Evolutionary conservation across 2,888 invertebrate species (phyloP), one percentile per base, ranked within the genome.

Genomic region (Xestia rhomboidea): DNA sequence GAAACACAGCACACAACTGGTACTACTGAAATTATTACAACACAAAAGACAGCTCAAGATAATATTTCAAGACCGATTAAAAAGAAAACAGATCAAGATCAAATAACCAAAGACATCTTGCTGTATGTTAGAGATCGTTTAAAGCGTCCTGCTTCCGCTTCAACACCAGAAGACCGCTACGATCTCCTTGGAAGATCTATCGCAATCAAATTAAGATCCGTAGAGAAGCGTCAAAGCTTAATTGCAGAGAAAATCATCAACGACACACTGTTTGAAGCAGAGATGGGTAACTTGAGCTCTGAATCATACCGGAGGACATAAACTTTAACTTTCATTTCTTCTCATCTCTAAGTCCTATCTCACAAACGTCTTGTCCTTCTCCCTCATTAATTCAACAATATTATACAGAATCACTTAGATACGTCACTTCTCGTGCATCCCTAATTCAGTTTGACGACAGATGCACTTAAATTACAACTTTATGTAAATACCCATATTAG

Each of bases 221-320:
- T 69, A 41, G 68, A 69, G 54, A 69, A 54, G 54, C 54, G 68
- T 38, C 54, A 69, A 54, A 34, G 78, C 34, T 66, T 86, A 51
- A 81, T 85, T 63, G 84, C 83, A 15, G 84, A 86, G 67, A 84
- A 86, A 60, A 68, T 81, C 60, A 87, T 87, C 44, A 86, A 84
- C 66, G 84, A 86, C 69, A 75, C 78, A 38, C 46, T 87, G 24
- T 86, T 84, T 57, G 76, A 87, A 34, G 87, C 81, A n/a, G 81
- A 85, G 71, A 69, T 69, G 68, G 54, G 51, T 11, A 69, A 69
- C 38, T 51, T 69, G 51, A 69, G n/a, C 27, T 38, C 21, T 11
- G 68, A 54, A 27, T 30, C 68, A 49, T 46, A 27, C 24, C 46
- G 21, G 30, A 67, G 18, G 30, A 30, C 46, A 30, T 44, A 30